phyloP scores from a whole-genome alignment of 2,113 vertebrate genomes.

The Ameiurus melas region DNA sequence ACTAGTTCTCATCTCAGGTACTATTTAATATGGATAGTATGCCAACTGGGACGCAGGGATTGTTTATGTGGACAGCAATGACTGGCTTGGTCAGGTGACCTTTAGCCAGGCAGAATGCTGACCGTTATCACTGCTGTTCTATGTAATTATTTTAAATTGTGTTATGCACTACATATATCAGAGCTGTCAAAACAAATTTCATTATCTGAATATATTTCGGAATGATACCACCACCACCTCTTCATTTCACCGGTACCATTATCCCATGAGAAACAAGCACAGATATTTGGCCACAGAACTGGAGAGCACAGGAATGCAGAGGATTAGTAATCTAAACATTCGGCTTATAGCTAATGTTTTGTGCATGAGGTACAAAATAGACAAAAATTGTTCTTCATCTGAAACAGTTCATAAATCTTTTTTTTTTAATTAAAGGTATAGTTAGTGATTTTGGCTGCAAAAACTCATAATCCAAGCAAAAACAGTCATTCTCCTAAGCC shows the following conservation, averaged over 20 bases:
- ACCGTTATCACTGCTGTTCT: not conserved
- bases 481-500: not conserved
- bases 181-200: not conserved
- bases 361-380: not conserved
- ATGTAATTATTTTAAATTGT: not conserved
- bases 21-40: too few species aligned
- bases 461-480: not conserved
- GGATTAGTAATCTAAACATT: not conserved
- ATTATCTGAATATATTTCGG: not conserved
- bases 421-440: not conserved
- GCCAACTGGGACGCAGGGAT: too few species aligned
- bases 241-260: not conserved
- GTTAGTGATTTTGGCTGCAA: not conserved
- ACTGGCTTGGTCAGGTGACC: not conserved
- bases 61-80: not conserved
- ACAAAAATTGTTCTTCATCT: not conserved
- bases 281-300: not conserved
- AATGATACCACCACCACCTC: not conserved
- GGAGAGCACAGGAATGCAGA: not conserved
- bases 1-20: too few species aligned
- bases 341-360: not conserved
- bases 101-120: not conserved
- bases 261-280: not conserved
- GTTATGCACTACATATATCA: not conserved
- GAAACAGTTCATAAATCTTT: not conserved